Percentiles rank a stretch among this genome's conserved stretches.
Conservation (phyloP, 2,797 vertebrate species). For the Karalla daura region DNA sequence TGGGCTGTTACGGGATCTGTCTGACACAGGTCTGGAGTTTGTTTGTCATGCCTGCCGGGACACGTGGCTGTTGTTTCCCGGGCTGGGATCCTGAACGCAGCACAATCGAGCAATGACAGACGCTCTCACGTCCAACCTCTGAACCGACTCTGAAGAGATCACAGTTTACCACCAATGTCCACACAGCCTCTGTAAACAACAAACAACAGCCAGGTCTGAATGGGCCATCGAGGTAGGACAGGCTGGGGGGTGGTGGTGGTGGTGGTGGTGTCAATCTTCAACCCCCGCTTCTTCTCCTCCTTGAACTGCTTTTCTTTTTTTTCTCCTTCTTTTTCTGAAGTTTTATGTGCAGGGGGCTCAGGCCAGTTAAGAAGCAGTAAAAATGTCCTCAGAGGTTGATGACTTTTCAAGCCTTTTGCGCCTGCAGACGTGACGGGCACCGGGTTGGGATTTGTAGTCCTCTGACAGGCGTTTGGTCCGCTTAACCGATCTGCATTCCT, state of each 20-base stretch:
- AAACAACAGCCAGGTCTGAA: slow-evolving; percentile 44
- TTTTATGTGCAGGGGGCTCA: slow-evolving; percentile 78
- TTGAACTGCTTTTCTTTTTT: slow-evolving; percentile 61
- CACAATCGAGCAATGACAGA: slow-evolving; percentile 21
- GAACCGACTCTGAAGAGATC: slow-evolving; percentile 51
- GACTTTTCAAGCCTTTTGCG: slow-evolving; percentile 77
- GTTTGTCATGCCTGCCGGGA: slow-evolving; percentile 54
- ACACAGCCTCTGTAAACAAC: slow-evolving; percentile 56
- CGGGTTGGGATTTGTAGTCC: slow-evolving; percentile 66
- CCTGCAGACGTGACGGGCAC: slow-evolving; percentile 67
- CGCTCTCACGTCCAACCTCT: slow-evolving; percentile 41
- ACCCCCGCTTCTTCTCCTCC: slow-evolving; percentile 55
- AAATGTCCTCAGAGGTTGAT: slow-evolving; percentile 80
- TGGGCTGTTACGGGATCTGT: slow-evolving; percentile 43
- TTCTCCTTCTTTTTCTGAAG: too few relatives aligned
- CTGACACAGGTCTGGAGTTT: slow-evolving; percentile 42
- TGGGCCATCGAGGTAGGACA: slow-evolving; percentile 24
- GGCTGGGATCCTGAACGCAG: slow-evolving; percentile 37
- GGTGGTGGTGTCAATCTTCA: slow-evolving; percentile 49
- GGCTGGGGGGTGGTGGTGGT: too few relatives aligned
- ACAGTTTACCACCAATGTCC: slow-evolving; percentile 45
- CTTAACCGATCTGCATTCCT: slow-evolving; percentile 54
- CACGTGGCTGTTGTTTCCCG: slow-evolving; percentile 58
- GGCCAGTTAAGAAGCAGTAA: slow-evolving; percentile 79
- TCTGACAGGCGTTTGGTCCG: slow-evolving; percentile 54